A percentile compares a stretch with the other conserved stretches of the same genome.
Evolutionary conservation across 1,140 invertebrate species (phyloP).

Genomic region (Phenacoccus solenopsis): DNA sequence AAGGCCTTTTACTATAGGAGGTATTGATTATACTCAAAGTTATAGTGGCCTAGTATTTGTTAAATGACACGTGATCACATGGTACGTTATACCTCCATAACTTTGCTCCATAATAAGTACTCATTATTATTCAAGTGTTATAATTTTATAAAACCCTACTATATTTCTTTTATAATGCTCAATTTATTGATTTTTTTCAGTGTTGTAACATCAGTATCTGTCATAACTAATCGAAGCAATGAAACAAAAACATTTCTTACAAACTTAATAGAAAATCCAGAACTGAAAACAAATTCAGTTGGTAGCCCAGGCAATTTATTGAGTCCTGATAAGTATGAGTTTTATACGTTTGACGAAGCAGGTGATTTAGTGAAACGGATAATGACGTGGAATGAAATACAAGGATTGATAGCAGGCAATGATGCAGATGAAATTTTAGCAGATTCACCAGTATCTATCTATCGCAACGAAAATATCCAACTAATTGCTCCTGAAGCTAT

Average conservation of each 20-base stretch:
- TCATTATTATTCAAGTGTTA: too few species aligned
- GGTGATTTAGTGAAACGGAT: conserved; percentile 64
- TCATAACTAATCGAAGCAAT: conserved; percentile 42
- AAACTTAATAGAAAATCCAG: not conserved
- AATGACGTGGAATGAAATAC: conserved; percentile 70
- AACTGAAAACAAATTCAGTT: conserved; percentile 30
- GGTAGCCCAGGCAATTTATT: conserved; percentile 62
- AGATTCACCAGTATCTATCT: conserved; percentile 28
- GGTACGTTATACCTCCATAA: too few species aligned
- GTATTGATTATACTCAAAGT: too few species aligned
- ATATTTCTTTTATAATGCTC: too few species aligned
- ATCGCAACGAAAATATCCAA: conserved; percentile 25
- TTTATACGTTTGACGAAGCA: conserved; percentile 68
- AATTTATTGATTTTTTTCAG: too few species aligned
- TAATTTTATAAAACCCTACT: too few species aligned
- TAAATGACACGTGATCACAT: too few species aligned
- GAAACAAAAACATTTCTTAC: conserved; percentile 40
- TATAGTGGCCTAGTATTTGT: too few species aligned
- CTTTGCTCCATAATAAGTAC: too few species aligned
- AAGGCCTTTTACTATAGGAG: too few species aligned
- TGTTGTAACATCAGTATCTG: conserved; percentile 45
- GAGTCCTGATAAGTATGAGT: conserved; percentile 64
- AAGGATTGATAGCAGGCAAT: conserved; percentile 65
- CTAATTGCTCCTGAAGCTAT: conserved; percentile 20
- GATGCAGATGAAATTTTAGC: conserved; percentile 41